phyloP scores from a whole-genome alignment of 2,113 vertebrate species.

The Festucalex cinctus region DNA sequence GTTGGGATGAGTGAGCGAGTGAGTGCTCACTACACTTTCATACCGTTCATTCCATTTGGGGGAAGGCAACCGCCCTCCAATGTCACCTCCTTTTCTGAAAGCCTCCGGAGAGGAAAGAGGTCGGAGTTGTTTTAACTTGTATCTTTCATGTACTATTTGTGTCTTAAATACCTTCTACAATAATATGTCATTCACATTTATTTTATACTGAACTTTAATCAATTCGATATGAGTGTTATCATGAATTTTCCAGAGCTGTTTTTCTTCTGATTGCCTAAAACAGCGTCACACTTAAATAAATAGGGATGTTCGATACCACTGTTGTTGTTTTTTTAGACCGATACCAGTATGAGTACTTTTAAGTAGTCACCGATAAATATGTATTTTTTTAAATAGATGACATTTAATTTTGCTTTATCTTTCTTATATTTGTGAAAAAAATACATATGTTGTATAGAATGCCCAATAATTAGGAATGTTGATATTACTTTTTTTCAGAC shows the following conservation, averaged over 20 bases:
- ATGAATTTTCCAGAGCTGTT: background rate
- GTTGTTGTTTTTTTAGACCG: too few species aligned
- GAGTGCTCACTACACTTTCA: constrained; percentile 69
- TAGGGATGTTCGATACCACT: too few species aligned
- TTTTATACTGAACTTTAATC: background rate
- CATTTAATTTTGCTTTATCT: too few species aligned
- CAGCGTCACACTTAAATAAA: too few species aligned
- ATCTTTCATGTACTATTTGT: background rate
- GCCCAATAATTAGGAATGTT: too few species aligned
- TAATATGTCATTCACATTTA: background rate
- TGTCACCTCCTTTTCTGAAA: constrained; percentile 40
- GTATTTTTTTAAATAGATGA: too few species aligned
- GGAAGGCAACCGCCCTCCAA: constrained; percentile 48
- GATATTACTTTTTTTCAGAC: too few species aligned
- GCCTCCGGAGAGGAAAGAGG: constrained; percentile 40
- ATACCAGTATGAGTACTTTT: too few species aligned
- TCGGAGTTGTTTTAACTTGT: constrained; percentile 32
- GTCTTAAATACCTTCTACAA: too few species aligned
- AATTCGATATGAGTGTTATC: background rate
- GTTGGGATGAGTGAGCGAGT: constrained; percentile 25
- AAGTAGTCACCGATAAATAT: too few species aligned
- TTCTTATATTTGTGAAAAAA: too few species aligned
- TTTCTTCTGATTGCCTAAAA: background rate
- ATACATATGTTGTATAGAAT: too few species aligned
- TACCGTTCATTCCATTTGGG: constrained; percentile 76